Evolutionary conservation across 2,888 invertebrate species (phyloP).

Genomic region (Ichneumon xanthorius): DNA sequence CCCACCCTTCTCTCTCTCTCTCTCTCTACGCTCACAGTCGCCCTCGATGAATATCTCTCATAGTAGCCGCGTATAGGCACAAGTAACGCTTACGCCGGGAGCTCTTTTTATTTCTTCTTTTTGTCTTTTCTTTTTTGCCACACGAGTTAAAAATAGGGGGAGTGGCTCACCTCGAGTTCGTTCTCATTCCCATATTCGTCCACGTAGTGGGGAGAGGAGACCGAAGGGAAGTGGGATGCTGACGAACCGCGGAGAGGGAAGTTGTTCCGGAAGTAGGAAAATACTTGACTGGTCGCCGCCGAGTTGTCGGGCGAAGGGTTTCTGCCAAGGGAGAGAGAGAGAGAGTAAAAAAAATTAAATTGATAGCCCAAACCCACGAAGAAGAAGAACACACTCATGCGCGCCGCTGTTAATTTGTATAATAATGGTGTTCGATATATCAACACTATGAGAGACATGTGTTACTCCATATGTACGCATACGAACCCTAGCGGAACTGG

Average conservation of each 20-base stretch:
- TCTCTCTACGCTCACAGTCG: constrained; percentile 31
- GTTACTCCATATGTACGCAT: background rate
- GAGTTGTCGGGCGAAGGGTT: constrained; percentile 11
- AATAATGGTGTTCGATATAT: background rate
- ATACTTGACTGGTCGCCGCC: constrained; percentile 51
- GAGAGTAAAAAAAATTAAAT: constrained; percentile 19
- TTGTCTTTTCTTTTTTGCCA: constrained; percentile 17
- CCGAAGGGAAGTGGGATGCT: constrained; percentile 1
- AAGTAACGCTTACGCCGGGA: constrained; percentile 30
- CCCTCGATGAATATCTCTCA: constrained; percentile 6
- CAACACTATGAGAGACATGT: background rate
- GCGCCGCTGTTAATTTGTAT: constrained; percentile 16
- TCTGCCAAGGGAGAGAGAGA: constrained; percentile 19
- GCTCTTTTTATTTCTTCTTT: constrained; percentile 32
- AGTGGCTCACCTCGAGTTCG: constrained; percentile 51
- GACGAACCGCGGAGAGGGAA: constrained; percentile 23
- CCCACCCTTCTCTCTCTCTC: constrained; percentile 14
- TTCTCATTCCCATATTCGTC: constrained; percentile 24
- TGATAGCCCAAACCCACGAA: constrained; percentile 39
- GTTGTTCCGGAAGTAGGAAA: constrained; percentile 63
- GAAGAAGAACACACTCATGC: constrained; percentile 31
- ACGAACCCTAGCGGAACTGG: background rate
- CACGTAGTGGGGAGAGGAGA: constrained; percentile 2
- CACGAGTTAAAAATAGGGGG: constrained; percentile 47
- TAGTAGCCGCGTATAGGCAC: background rate